phyloP scores from a whole-genome alignment of 2,113 vertebrate species.

The Nesogale talazaci region DNA sequence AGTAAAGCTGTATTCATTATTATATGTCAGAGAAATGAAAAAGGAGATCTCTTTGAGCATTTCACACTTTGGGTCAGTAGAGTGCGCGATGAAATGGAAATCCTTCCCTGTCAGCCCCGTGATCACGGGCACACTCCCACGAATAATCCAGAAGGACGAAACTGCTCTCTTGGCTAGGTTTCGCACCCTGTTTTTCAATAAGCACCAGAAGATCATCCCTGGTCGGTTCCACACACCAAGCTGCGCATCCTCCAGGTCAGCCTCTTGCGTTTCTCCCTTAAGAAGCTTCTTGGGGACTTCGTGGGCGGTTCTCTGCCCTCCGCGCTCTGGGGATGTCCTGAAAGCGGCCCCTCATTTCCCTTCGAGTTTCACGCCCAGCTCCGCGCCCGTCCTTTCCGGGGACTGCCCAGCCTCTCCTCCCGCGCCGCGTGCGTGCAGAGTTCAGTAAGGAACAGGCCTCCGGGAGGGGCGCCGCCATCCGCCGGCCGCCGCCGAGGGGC shows the following conservation, averaged over 20 bases:
- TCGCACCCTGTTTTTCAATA: conserved; percentile 87
- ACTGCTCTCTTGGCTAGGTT: conserved; percentile 86
- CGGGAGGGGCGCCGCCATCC: no score
- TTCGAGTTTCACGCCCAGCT: no score
- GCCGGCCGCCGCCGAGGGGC: no score
- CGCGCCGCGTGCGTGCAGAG: no score
- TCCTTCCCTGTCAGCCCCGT: conserved; percentile 92
- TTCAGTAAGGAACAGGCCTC: no score
- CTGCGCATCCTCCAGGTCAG: conserved; percentile 95
- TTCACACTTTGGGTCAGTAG: conserved; percentile 87
- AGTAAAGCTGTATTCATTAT: conserved; percentile 8
- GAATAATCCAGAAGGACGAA: conserved; percentile 94
- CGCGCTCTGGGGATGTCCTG: no score
- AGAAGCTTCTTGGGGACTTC: no score
- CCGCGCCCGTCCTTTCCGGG: no score
- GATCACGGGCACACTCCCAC: conserved; percentile 95
- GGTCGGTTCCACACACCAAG: conserved; percentile 95
- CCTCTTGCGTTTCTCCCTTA: conserved; percentile 92
- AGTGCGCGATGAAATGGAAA: conserved; percentile 94
- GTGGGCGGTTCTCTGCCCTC: no score
- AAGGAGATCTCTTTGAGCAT: neutral
- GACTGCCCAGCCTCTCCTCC: no score
- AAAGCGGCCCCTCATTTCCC: no score
- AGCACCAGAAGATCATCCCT: conserved; percentile 88
- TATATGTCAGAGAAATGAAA: neutral